A percentile compares a stretch with the other conserved stretches of the same genome.
These are phyloP conservation scores for Anoplius nigerrimus DNA, from an alignment of 2,888 invertebrate genomes.

Conservation along the genomic window DNA sequence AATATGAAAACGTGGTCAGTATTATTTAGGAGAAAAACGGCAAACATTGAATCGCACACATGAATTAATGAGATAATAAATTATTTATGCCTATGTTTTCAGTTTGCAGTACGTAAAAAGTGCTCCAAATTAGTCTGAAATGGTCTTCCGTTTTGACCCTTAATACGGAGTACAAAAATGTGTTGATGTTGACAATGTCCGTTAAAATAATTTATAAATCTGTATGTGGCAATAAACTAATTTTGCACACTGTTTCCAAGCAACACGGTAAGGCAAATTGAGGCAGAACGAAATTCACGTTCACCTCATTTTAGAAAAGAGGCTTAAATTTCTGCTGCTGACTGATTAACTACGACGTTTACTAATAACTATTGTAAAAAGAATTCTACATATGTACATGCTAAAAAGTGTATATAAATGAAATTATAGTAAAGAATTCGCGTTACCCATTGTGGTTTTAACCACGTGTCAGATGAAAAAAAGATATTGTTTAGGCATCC, in stretches of 20 bases:
- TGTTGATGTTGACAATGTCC: conserved; percentile 3
- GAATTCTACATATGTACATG: conserved; percentile 54
- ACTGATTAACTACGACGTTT: conserved; percentile 55
- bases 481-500: conserved; percentile 51
- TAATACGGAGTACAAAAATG: conserved; percentile 19
- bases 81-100: no score
- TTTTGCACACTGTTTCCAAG: background rate
- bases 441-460: conserved; percentile 46
- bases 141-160: conserved; percentile 38
- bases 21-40: no score
- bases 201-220: conserved; percentile 20
- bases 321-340: conserved; percentile 45
- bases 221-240: background rate
- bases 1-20: no score
- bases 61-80: no score
- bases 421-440: conserved; percentile 54
- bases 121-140: conserved; percentile 23
- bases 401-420: conserved; percentile 49
- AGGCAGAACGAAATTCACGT: background rate
- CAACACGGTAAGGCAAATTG: background rate
- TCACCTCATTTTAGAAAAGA: conserved; percentile 21
- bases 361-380: conserved; percentile 49
- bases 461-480: conserved; percentile 37
- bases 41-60: no score
- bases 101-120: background rate